These are phyloP conservation scores for Magallana gigas DNA, from an alignment of 1,140 invertebrate genomes.

Conservation along the genomic window DNA sequence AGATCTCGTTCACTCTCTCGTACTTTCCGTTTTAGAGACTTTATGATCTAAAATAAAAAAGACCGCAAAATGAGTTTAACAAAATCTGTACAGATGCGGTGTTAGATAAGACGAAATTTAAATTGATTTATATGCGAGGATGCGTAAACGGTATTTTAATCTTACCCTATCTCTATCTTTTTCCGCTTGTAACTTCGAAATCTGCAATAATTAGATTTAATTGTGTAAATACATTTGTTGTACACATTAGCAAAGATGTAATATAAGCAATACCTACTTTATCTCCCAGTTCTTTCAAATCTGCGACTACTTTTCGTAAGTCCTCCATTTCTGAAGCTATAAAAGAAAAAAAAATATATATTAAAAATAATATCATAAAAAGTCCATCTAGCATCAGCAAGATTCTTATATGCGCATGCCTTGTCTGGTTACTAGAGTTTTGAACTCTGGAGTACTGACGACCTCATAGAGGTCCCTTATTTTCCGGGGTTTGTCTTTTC, in stretches of 20 bases:
- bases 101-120: too few relatives aligned
- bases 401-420: background rate
- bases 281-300: conserved; percentile 27
- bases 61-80: background rate
- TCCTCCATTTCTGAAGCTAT: conserved; percentile 17
- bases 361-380: background rate
- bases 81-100: too few relatives aligned
- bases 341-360: background rate
- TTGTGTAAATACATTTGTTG: background rate
- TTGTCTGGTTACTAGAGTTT: background rate
- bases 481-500: background rate
- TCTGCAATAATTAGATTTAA: background rate
- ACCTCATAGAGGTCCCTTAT: background rate
- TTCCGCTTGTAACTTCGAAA: conserved; percentile 18
- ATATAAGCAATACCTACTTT: background rate
- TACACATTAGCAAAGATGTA: background rate
- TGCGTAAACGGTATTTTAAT: too few relatives aligned
- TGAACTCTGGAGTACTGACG: background rate
- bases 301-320: conserved; percentile 17
- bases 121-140: too few relatives aligned
- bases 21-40: background rate
- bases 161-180: conserved; percentile 15
- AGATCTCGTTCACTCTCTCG: background rate
- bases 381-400: too few relatives aligned
- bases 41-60: conserved; percentile 5